These are phyloP conservation scores for Brachymystax lenok DNA, from an alignment of 2,797 vertebrate species.

Conservation along the genomic window DNA sequence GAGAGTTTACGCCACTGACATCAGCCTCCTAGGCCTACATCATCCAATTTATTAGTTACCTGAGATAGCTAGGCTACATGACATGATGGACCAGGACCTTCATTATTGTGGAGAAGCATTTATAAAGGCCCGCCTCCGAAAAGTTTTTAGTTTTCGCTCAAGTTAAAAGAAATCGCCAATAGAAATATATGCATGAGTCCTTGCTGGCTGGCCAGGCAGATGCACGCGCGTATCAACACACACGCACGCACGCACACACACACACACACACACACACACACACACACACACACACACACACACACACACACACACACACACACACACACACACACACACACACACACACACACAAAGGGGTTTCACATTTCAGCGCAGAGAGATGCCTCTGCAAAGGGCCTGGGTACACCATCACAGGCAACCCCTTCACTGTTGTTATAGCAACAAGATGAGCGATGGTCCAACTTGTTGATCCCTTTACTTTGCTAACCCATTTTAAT, in stretches of 20 bases:
- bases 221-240: not conserved
- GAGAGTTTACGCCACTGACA: not conserved
- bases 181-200: no score
- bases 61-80: not conserved
- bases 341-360: constrained; percentile 27
- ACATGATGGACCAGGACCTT: not conserved
- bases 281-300: not conserved
- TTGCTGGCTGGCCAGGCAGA: no score
- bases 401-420: constrained; percentile 38
- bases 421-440: constrained; percentile 67
- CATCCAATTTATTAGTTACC: not conserved
- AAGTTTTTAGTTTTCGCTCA: no score
- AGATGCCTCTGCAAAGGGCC: constrained; percentile 55
- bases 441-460: constrained; percentile 65
- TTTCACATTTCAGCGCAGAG: constrained; percentile 53
- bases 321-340: constrained; percentile 12
- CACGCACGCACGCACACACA: not conserved
- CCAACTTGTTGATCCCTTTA: constrained; percentile 67
- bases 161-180: no score
- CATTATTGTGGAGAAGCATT: not conserved
- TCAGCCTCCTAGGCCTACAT: not conserved
- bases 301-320: constrained; percentile 7
- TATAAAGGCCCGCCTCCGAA: not conserved
- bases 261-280: not conserved
- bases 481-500: constrained; percentile 67